Evolutionary conservation across 2,888 invertebrate species (phyloP).

Genomic region (Sericinus montela): DNA sequence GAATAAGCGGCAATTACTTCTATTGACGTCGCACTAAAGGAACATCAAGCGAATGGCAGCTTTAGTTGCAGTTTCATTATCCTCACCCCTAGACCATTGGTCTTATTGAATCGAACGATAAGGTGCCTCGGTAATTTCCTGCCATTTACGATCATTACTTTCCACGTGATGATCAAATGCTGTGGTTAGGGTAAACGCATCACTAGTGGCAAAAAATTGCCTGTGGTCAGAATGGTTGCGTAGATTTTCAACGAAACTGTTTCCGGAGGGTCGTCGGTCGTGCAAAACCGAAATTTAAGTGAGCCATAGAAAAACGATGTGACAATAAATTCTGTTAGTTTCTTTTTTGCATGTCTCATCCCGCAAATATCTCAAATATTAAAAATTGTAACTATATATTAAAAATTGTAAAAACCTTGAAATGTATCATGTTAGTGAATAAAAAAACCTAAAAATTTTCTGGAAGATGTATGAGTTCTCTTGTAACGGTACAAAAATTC

Average conservation of each 20-base stretch:
- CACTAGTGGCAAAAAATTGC: conserved; percentile 38
- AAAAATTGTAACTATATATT: too few relatives aligned
- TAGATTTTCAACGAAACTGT: conserved; percentile 37
- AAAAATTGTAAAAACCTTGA: too few relatives aligned
- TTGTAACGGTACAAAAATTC: too few relatives aligned
- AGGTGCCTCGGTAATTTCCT: conserved; percentile 74
- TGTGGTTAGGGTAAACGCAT: conserved; percentile 39
- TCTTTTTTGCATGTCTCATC: too few relatives aligned
- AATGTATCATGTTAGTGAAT: too few relatives aligned
- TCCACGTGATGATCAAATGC: conserved; percentile 47
- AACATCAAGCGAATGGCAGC: conserved; percentile 49
- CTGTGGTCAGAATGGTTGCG: conserved; percentile 35
- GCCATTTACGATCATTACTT: conserved; percentile 73
- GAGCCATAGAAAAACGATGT: neutral
- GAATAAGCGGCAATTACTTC: conserved; percentile 62
- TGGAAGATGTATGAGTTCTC: too few relatives aligned
- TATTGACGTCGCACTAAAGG: conserved; percentile 50
- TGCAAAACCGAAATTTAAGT: conserved; percentile 20
- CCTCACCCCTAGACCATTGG: conserved; percentile 55
- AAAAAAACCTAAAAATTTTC: too few relatives aligned
- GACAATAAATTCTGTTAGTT: neutral
- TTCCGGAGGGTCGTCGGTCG: conserved; percentile 38
- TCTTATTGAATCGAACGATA: conserved; percentile 76
- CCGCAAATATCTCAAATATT: too few relatives aligned
- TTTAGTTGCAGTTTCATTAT: conserved; percentile 73